phyloP scores from a whole-genome alignment of 1,140 invertebrate genomes.

The Solenopsis invicta region DNA sequence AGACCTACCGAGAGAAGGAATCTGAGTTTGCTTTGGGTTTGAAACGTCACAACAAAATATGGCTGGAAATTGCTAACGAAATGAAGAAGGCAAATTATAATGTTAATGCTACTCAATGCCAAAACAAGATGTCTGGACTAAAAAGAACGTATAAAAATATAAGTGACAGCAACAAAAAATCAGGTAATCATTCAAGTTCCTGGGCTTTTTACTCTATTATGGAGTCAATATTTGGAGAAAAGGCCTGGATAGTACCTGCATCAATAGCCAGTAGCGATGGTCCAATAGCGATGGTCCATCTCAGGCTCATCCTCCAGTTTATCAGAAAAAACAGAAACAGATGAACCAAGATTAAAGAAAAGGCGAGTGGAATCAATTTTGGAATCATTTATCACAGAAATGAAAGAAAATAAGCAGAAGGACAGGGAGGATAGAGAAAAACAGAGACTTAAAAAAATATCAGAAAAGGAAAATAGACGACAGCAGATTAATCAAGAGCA shows the following conservation, averaged over 20 bases:
- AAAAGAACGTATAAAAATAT: conserved; percentile 34
- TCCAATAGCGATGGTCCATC: no score
- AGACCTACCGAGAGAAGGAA: neutral
- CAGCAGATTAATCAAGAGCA: no score
- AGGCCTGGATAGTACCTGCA: neutral
- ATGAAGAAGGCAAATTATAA: neutral
- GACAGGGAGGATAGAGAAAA: no score
- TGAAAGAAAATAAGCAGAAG: no score
- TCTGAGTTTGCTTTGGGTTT: neutral
- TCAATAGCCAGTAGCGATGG: conserved; percentile 12
- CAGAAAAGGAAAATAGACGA: no score
- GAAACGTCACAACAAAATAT: conserved; percentile 19
- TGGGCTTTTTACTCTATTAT: conserved; percentile 38
- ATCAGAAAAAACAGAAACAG: no score
- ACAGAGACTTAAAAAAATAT: no score
- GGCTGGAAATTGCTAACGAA: neutral
- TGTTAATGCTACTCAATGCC: neutral
- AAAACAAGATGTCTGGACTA: conserved; percentile 15
- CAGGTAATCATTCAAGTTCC: conserved; percentile 3
- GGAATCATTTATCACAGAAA: no score
- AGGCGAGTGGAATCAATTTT: no score
- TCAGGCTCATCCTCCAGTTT: neutral
- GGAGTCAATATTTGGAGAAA: conserved; percentile 27
- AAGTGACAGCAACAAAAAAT: conserved; percentile 22
- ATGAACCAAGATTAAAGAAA: no score